Base-by-base conservation (phyloP, 2,888 invertebrate genomes). In the Epinotia bilunana region DNA sequence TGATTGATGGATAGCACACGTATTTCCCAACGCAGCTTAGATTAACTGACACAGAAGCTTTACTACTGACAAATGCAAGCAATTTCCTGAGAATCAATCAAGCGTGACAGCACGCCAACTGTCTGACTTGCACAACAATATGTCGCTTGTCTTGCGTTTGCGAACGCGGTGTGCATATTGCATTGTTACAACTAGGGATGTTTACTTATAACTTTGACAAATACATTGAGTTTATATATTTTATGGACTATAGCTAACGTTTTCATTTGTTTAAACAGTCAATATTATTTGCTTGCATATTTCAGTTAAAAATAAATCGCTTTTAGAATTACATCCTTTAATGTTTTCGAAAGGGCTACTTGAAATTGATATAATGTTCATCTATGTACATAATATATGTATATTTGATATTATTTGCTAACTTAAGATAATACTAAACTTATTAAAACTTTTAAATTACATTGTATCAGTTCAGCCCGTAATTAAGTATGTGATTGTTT, bases 31-130 rank as follows among this genome's bases (percentile, higher is more conserved):
- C 7, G n/a, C 53, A 53, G n/a, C 16, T 53, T 5, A 13, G 1
- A 1, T 53, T 53, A n/a, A 4, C n/a, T 53, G 53, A 6, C 6
- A n/a, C n/a, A 16, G n/a, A 53, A 53, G 6, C 53, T n/a, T 16
- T 5, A 53, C n/a, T 39, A 39, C 39, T 39, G 53, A 53, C 55
- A 67, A 18, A 55, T 12, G 49, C 55, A 33, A 49, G 65, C 49
- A 49, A 28, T 65, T 49, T 65, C 65, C 28, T 23, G 3, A 6
- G 11, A 67, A 33, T 67, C 67, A 67, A 55, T 55, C 55, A 55
- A 55, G 33, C 53, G 18, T 13, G 12, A 39, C 18, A 33, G 33
- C 6, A n/a, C 16, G 53, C 53, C 55, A 55, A 33, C 12, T 28
- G 28, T 18, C 64, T 64, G 6, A 46, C 13, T 46, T 58, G 20